Base-by-base conservation (phyloP, 2,888 invertebrate species). In the Eristalinus aeneus region DNA sequence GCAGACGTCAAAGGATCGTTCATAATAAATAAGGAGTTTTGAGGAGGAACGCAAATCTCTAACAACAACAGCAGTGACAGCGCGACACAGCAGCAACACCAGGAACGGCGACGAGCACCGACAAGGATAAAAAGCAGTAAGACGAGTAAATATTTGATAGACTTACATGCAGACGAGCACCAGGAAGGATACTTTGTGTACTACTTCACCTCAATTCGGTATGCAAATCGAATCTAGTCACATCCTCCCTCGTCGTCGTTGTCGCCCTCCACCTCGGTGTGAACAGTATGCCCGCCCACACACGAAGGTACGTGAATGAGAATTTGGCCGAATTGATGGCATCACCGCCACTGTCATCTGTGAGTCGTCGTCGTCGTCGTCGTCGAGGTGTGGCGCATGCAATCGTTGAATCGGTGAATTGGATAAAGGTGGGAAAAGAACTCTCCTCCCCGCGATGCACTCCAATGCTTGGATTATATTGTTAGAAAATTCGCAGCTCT, bases 181-280 rank as follows among this genome's bases (percentile, higher is more conserved):
- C 67, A 63, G 85, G 82, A 82, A 82, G 73, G 77, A 78, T 67
- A 78, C 82, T 86, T 81, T 86, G 82, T 71, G 81, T 86, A 74
- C 69, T 78, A 82, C 82, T 86, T 86, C 82, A 78, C 81, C 86
- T 86, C 86, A 78, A 86, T 86, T 86, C 82, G 64, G 74, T 86
- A 86, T 86, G 86, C 86, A 86, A 86, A 86, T 86, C 86, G 77
- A 86, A 86, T 86, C 69, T 68, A 86, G 86, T 86, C 81, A 81
- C 77, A 86, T 86, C 81, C 79, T 75, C 16, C 46, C 16, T 4
- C n/a, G 12, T 12, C 16, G 46, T 8, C 11, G 16, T 12, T 8
- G 46, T 8, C 11, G 16, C 2, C 46, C 16, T 16, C 46, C 46
- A 16, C 5, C 16, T 5, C 5, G 46, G 16, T n/a, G n/a, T 39